Percentiles rank a stretch among this genome's conserved stretches.
Evolutionary conservation across 2,113 vertebrate genomes (phyloP).

Genomic region (Arizona elegans): DNA sequence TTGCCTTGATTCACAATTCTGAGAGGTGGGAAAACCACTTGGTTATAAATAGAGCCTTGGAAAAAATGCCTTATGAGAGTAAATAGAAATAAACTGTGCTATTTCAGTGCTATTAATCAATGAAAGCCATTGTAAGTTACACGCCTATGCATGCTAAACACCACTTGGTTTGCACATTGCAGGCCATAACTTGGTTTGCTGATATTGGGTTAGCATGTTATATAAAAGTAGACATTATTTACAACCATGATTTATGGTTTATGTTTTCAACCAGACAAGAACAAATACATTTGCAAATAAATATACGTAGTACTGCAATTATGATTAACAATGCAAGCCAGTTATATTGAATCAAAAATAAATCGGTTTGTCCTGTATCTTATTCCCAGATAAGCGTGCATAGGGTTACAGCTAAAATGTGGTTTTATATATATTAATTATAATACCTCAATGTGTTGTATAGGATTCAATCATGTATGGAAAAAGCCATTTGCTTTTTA

Average conservation of each 20-base stretch:
- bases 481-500: neutral
- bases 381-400: neutral
- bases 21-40: neutral
- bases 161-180: neutral
- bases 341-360: neutral
- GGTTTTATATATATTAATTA: neutral
- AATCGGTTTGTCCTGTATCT: neutral
- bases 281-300: neutral
- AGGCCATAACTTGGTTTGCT: neutral
- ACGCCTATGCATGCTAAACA: neutral
- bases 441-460: constrained; percentile 11
- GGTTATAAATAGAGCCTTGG: neutral
- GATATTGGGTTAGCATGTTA: neutral
- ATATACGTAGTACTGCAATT: neutral
- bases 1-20: neutral
- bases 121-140: neutral
- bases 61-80: neutral
- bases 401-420: neutral
- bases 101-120: neutral
- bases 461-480: neutral
- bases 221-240: neutral
- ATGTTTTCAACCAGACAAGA: neutral
- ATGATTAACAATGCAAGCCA: neutral
- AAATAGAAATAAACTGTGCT: neutral
- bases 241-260: neutral